phyloP scores from a whole-genome alignment of 2,888 invertebrate genomes.

The Iphiclides podalirius region DNA sequence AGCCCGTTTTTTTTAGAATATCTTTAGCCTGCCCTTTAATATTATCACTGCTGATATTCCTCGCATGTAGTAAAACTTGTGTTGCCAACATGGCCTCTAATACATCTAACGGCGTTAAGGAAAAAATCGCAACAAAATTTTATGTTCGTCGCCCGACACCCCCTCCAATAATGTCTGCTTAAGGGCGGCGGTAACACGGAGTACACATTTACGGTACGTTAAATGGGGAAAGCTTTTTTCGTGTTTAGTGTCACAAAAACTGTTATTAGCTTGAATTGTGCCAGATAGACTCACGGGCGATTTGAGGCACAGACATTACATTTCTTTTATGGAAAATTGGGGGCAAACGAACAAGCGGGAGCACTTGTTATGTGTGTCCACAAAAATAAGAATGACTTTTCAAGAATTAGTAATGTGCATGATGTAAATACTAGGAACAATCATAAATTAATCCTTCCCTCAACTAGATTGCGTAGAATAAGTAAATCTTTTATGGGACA shows the following conservation, averaged over 20 bases:
- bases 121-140: constrained; percentile 77
- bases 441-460: too few species aligned
- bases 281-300: constrained; percentile 43
- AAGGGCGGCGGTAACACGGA: constrained; percentile 75
- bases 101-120: constrained; percentile 62
- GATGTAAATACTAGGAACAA: too few species aligned
- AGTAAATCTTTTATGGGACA: too few species aligned
- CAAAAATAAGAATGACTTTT: too few species aligned
- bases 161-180: constrained; percentile 79
- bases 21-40: neutral
- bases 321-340: too few species aligned
- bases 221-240: constrained; percentile 79
- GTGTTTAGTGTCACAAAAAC: constrained; percentile 80
- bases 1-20: too few species aligned
- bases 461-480: too few species aligned
- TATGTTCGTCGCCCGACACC: constrained; percentile 67
- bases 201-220: constrained; percentile 79
- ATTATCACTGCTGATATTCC: constrained; percentile 1
- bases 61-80: constrained; percentile 46
- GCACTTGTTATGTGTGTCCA: too few species aligned
- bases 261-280: constrained; percentile 78
- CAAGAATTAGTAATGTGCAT: too few species aligned
- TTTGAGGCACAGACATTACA: too few species aligned
- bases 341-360: too few species aligned
- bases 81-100: constrained; percentile 64